Base-by-base conservation (phyloP, 2,797 vertebrate species). In the Acrocephalus scirpaceus region DNA sequence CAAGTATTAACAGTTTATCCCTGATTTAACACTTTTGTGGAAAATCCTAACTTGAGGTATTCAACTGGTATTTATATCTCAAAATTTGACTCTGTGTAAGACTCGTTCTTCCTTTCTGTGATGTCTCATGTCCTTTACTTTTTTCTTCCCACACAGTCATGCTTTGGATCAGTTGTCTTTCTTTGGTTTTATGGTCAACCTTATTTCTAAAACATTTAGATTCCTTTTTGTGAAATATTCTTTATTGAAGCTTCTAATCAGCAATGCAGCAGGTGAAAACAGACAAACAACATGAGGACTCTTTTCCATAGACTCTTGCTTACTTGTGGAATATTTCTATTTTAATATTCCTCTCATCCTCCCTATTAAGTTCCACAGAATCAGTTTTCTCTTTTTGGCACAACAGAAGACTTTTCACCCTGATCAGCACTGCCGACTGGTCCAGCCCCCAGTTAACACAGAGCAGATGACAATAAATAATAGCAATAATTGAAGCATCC, bases 401-500 rank as follows among this genome's bases (percentile, higher is more conserved):
- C 17, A 47, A 48, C 27, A n/a, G 61, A 79, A 83, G 45, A 57
- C 64, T 81, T 48, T 82, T 94, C 51, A 60, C 80, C 57, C 71
- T 57, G 47, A 36, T 74, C 54, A 65, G 21, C 78, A 44, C 21
- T 65, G 70, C 77, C 67, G 85, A 76, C 32, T 85, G 86, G 48
- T 66, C 51, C 36, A 42, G 32, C 56, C 71, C 84, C 64, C 1
- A 36, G 45, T 45, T 70, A 75, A 64, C 53, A 20, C 13, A 5
- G 38, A 89, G 67, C 51, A 85, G 74, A 76, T 82, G 72, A 87
- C 64, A 82, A 75, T 66, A 93, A 84, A 84, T 80, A 94, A 91
- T 58, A 86, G 58, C 45, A 83, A 72, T 92, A 86, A 92, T 70
- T 81, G 83, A 86, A 91, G 70, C 90, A 92, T 74, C 71, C 38